phyloP scores from a whole-genome alignment of 2,797 vertebrate genomes.

The Varecia variegata region DNA sequence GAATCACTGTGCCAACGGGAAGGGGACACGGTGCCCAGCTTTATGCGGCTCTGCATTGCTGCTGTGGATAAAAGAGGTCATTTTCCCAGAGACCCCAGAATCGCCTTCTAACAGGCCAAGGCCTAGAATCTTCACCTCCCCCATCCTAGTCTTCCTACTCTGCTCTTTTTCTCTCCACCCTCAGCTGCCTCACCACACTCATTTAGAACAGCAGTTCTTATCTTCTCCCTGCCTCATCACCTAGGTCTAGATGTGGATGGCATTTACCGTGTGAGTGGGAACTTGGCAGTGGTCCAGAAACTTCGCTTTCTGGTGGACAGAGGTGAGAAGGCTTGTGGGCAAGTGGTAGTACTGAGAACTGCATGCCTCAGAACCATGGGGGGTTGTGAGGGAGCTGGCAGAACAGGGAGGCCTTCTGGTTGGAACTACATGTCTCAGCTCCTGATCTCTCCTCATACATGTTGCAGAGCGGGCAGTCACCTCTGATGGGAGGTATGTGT shows the following conservation, averaged over 20 bases:
- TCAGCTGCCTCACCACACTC: not conserved
- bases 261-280: conserved; percentile 95
- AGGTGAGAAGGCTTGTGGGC: conserved; percentile 84
- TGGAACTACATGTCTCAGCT: not conserved
- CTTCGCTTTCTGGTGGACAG: conserved; percentile 94
- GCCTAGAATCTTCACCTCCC: not conserved
- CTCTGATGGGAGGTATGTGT: conserved; percentile 94
- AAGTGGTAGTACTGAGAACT: not conserved
- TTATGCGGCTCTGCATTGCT: conserved; percentile 91
- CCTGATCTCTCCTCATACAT: conserved; percentile 45
- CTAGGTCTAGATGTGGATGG: conserved; percentile 93
- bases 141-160: not conserved
- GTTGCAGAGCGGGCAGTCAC: conserved; percentile 94
- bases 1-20: conserved; percentile 94
- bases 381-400: not conserved
- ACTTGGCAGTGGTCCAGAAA: conserved; percentile 94
- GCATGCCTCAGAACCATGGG: not conserved
- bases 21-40: conserved; percentile 89
- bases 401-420: not conserved
- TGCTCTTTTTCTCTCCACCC: not conserved
- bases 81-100: not conserved
- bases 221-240: not conserved
- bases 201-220: not conserved
- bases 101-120: not conserved
- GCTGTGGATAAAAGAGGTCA: conserved; percentile 93